Conservation (phyloP, 2,797 vertebrate genomes). For the Semotilus atromaculatus region DNA sequence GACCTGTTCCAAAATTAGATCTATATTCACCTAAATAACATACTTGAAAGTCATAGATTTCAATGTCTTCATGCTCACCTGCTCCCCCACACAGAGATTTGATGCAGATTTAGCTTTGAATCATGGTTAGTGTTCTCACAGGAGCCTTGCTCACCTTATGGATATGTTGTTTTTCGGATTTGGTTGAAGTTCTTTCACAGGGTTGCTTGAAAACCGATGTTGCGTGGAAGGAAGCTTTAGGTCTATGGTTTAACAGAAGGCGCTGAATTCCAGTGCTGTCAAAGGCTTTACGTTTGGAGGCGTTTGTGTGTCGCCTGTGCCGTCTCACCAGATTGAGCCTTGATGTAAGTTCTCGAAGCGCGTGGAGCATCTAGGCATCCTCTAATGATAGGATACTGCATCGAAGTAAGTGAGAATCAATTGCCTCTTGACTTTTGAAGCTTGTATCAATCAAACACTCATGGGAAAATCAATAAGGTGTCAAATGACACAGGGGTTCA, state of each 20-base stretch:
- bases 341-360: constrained; percentile 4
- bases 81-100: constrained; percentile 13
- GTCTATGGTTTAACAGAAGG: constrained; percentile 11
- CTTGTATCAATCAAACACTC: constrained; percentile 80
- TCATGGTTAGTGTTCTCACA: constrained; percentile 27
- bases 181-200: constrained; percentile 26
- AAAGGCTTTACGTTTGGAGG: background rate
- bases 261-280: background rate
- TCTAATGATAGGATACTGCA: constrained; percentile 40
- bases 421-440: constrained; percentile 75
- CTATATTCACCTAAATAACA: constrained; percentile 11
- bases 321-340: constrained; percentile 4
- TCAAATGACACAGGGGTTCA: constrained; percentile 73
- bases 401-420: constrained; percentile 61
- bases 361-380: constrained; percentile 20
- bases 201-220: background rate
- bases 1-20: constrained; percentile 11
- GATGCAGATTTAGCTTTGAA: constrained; percentile 23
- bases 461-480: constrained; percentile 76
- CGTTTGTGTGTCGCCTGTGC: background rate
- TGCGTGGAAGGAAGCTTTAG: background rate
- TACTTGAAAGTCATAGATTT: constrained; percentile 18
- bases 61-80: background rate
- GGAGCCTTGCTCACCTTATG: background rate
- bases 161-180: constrained; percentile 13